phyloP scores from a whole-genome alignment of 2,888 invertebrate genomes.

The Notodonta ziczac region DNA sequence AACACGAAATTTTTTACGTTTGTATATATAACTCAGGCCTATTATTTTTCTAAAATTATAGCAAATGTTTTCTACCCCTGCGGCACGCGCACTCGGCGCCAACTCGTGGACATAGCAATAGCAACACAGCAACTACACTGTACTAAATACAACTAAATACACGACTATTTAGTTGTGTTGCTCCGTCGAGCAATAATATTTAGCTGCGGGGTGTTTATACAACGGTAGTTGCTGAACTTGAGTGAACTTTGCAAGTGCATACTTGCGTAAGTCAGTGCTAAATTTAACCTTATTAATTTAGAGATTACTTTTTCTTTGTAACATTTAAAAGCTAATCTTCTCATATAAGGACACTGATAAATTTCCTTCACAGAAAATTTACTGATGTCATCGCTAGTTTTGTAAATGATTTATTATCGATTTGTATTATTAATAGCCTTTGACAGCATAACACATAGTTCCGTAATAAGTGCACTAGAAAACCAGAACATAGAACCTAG shows the following conservation, averaged over 20 bases:
- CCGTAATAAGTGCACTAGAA: too few species aligned
- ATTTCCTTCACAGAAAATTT: too few species aligned
- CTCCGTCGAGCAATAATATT: constrained; percentile 25
- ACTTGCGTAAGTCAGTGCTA: constrained; percentile 2
- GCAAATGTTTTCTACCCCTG: constrained; percentile 27
- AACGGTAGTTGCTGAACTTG: constrained; percentile 17
- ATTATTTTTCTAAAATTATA: background rate
- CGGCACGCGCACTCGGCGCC: constrained; percentile 21
- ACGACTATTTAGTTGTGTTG: constrained; percentile 31
- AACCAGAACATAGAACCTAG: too few species aligned
- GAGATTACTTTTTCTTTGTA: background rate
- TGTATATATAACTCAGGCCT: too few species aligned
- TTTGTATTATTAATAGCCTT: too few species aligned
- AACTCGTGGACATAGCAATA: constrained; percentile 12
- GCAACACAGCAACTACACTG: constrained; percentile 4
- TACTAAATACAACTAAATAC: constrained; percentile 26
- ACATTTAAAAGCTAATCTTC: too few species aligned
- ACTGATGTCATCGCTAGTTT: too few species aligned
- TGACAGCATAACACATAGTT: too few species aligned
- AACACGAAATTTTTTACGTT: too few species aligned
- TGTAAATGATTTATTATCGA: too few species aligned
- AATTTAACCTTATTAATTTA: background rate
- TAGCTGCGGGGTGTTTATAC: constrained; percentile 11
- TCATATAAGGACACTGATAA: too few species aligned
- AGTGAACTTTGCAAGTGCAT: constrained; percentile 16